Conservation (phyloP, 2,888 invertebrate genomes). For the Cactoblastis cactorum region DNA sequence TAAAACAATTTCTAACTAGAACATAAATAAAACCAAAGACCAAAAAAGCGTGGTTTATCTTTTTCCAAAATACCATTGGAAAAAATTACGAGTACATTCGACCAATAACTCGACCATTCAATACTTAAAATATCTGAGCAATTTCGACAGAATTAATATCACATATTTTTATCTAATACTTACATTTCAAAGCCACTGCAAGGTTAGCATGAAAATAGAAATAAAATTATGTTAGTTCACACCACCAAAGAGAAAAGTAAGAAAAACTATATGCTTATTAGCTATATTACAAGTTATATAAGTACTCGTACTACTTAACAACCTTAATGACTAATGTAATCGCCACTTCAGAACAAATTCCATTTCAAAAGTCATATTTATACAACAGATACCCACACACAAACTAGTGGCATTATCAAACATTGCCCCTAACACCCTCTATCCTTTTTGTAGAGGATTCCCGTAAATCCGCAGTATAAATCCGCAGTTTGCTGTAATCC, state of each 20-base stretch:
- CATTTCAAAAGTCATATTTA: conserved; percentile 13
- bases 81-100: too few relatives aligned
- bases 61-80: too few relatives aligned
- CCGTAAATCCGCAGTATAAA: conserved; percentile 63
- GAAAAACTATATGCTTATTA: too few relatives aligned
- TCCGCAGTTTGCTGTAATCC: conserved; percentile 66
- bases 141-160: too few relatives aligned
- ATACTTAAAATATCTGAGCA: too few relatives aligned
- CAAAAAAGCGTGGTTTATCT: too few relatives aligned
- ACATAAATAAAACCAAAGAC: too few relatives aligned
- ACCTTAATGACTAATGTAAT: background rate
- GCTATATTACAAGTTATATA: too few relatives aligned
- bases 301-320: too few relatives aligned
- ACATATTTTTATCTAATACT: too few relatives aligned
- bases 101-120: too few relatives aligned
- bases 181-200: conserved; percentile 73
- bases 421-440: conserved; percentile 50
- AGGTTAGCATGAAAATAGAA: conserved; percentile 56
- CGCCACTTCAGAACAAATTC: conserved; percentile 13
- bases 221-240: conserved; percentile 26
- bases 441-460: conserved; percentile 61
- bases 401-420: conserved; percentile 50
- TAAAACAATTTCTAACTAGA: too few relatives aligned
- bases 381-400: conserved; percentile 25
- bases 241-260: background rate